Percentiles rank a stretch among this genome's conserved stretches.
phyloP scores from a whole-genome alignment of 2,113 vertebrate species.

The Syngnathus floridae region DNA sequence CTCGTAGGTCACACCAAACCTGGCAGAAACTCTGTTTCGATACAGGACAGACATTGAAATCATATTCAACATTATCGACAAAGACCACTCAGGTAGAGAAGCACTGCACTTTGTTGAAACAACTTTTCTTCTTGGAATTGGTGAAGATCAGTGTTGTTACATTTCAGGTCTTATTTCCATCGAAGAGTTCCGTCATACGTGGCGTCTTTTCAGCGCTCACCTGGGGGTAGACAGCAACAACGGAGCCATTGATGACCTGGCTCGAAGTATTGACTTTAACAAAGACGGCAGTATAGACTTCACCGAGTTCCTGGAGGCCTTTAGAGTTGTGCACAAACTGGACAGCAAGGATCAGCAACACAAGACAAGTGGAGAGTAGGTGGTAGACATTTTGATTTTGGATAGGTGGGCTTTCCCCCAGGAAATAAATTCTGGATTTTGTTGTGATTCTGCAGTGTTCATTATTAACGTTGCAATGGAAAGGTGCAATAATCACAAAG shows the following conservation, averaged over 20 bases:
- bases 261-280: constrained; percentile 86
- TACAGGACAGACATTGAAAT: constrained; percentile 88
- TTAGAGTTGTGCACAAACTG: constrained; percentile 84
- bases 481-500: background rate
- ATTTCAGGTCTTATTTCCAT: constrained; percentile 85
- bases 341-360: constrained; percentile 62
- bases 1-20: constrained; percentile 74
- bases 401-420: background rate
- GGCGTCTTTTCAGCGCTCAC: constrained; percentile 88
- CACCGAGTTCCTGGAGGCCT: constrained; percentile 92
- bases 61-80: constrained; percentile 92
- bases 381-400: background rate
- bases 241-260: constrained; percentile 77
- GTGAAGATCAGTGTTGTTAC: background rate
- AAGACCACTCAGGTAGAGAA: constrained; percentile 84
- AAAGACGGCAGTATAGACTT: constrained; percentile 96
- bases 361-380: constrained; percentile 21
- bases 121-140: background rate
- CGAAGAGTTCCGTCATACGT: constrained; percentile 87
- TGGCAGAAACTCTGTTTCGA: constrained; percentile 85
- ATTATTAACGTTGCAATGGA: background rate
- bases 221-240: constrained; percentile 71
- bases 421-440: background rate
- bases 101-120: background rate
- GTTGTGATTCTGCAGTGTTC: background rate